Conservation (phyloP, 1,140 invertebrate species). For the Pachypsylla venusta region DNA sequence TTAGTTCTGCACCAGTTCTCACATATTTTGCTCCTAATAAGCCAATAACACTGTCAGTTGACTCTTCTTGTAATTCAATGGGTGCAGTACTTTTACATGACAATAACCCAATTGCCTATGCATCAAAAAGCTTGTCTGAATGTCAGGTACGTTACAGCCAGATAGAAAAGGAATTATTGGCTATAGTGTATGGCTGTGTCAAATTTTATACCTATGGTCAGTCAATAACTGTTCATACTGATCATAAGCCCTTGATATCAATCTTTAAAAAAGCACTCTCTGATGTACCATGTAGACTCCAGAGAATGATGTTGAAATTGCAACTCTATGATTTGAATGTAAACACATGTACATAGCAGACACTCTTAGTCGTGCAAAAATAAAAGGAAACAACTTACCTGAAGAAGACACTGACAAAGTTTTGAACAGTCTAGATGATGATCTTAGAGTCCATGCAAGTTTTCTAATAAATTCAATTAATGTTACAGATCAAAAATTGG, state of each 20-base stretch:
- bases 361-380: constrained; percentile 28
- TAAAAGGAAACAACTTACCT: constrained; percentile 19
- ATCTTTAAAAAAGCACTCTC: constrained; percentile 33
- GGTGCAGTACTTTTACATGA: constrained; percentile 32
- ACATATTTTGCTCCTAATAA: constrained; percentile 24
- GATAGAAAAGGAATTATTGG: constrained; percentile 32
- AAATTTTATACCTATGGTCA: constrained; percentile 29
- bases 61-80: constrained; percentile 29
- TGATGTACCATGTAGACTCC: constrained; percentile 29
- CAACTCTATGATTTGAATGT: constrained; percentile 25
- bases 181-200: constrained; percentile 26
- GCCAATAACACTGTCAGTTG: constrained; percentile 26
- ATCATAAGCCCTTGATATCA: constrained; percentile 33
- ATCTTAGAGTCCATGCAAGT: constrained; percentile 12
- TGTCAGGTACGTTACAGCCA: constrained; percentile 30
- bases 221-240: constrained; percentile 28
- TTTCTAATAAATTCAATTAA: constrained; percentile 17
- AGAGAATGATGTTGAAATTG: constrained; percentile 29
- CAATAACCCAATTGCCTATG: constrained; percentile 17
- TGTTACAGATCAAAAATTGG: constrained; percentile 20
- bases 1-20: constrained; percentile 26
- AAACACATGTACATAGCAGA: constrained; percentile 33
- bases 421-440: constrained; percentile 14
- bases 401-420: constrained; percentile 17
- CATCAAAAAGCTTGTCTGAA: constrained; percentile 25